phyloP scores from a whole-genome alignment of 2,113 vertebrate species.

The Lasiurus cinereus region DNA sequence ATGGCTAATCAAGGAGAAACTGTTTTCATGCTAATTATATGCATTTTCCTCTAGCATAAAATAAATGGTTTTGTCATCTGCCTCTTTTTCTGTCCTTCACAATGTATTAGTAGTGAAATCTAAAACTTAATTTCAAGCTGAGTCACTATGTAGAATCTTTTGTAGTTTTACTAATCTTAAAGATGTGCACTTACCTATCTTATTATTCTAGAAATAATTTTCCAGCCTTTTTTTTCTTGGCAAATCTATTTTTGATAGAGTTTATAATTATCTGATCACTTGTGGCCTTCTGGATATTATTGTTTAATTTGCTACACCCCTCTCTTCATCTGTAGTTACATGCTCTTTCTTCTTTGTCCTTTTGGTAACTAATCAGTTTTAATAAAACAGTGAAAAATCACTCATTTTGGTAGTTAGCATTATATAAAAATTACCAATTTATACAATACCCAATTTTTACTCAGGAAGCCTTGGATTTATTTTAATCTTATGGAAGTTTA shows the following conservation, averaged over 20 bases:
- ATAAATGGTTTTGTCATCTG: conserved; percentile 25
- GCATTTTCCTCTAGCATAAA: conserved; percentile 28
- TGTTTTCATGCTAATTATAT: conserved; percentile 42
- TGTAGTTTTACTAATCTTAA: background rate
- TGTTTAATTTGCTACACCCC: background rate
- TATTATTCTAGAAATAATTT: conserved; percentile 56
- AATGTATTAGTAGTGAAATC: conserved; percentile 11
- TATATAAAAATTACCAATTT: conserved; percentile 32
- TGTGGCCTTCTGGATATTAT: background rate
- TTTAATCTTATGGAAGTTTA: conserved; percentile 28
- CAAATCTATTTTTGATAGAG: conserved; percentile 39
- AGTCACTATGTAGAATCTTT: conserved; percentile 25
- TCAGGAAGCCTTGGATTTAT: conserved; percentile 25
- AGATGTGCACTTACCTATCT: background rate
- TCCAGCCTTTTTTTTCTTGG: conserved; percentile 19
- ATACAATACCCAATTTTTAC: conserved; percentile 7
- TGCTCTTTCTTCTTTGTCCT: background rate
- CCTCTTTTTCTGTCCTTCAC: background rate
- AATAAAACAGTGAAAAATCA: conserved; percentile 14
- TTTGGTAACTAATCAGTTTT: background rate
- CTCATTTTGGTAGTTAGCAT: background rate
- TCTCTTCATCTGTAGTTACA: background rate
- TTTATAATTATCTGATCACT: conserved; percentile 13
- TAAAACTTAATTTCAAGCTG: background rate
- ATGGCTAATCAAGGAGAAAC: background rate